A percentile compares a stretch with the other conserved stretches of the same genome.
Conservation (phyloP, 2,888 invertebrate genomes). For the Cremastinae sp. region DNA sequence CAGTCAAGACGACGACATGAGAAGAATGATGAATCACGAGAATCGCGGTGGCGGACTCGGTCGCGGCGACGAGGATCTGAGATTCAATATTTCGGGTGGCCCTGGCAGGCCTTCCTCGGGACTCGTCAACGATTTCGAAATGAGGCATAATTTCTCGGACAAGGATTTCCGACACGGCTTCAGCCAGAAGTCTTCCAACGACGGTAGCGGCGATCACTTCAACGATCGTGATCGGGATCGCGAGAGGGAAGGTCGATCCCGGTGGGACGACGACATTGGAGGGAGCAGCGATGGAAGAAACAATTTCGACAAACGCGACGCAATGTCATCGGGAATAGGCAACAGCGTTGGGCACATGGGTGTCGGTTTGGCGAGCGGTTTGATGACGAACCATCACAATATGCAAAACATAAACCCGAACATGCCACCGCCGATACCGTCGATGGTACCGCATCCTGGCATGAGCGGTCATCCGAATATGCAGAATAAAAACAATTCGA, state of each 20-base stretch:
- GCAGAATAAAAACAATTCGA: slow-evolving; percentile 63
- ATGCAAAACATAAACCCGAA: slow-evolving; percentile 76
- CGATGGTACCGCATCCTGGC: slow-evolving; percentile 69
- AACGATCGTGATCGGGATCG: slow-evolving; percentile 60
- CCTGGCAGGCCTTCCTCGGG: slow-evolving; percentile 69
- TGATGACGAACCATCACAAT: slow-evolving; percentile 72
- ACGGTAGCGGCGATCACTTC: slow-evolving; percentile 61
- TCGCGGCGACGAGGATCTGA: slow-evolving; percentile 71
- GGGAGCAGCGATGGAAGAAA: slow-evolving; percentile 64
- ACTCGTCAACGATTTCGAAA: slow-evolving; percentile 68
- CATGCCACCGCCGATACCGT: slow-evolving; percentile 70
- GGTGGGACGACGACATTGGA: slow-evolving; percentile 72
- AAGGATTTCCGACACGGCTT: slow-evolving; percentile 71
- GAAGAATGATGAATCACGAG: slow-evolving; percentile 65
- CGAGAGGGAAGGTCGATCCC: slow-evolving; percentile 65
- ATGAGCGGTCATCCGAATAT: slow-evolving; percentile 70
- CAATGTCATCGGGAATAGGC: slow-evolving; percentile 65
- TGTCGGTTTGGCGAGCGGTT: slow-evolving; percentile 48
- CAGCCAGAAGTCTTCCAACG: slow-evolving; percentile 59
- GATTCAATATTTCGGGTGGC: slow-evolving; percentile 69
- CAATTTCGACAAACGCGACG: slow-evolving; percentile 72
- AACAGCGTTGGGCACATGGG: slow-evolving; percentile 64
- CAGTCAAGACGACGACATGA: slow-evolving; percentile 72
- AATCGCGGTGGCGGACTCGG: slow-evolving; percentile 60
- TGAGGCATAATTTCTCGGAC: slow-evolving; percentile 70